These are phyloP conservation scores for Clusia tigrina DNA, from an alignment of 2,888 invertebrate genomes.

Conservation along the genomic window DNA sequence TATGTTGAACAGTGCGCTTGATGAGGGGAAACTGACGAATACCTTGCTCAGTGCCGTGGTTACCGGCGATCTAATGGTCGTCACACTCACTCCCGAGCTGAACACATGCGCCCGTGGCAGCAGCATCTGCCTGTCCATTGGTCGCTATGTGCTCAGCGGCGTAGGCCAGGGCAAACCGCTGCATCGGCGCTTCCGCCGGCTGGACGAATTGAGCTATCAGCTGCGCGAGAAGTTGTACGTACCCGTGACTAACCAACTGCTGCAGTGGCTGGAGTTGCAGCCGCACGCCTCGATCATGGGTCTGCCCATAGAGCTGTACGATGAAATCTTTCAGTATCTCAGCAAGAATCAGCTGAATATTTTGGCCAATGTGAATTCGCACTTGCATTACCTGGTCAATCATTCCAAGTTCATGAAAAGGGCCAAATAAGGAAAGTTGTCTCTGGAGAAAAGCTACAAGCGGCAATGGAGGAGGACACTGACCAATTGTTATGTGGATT, in stretches of 20 bases:
- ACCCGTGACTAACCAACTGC: conserved; percentile 68
- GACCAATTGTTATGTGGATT: too few species aligned
- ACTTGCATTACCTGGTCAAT: conserved; percentile 36
- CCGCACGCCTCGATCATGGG: conserved; percentile 62
- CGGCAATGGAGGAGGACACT: too few species aligned
- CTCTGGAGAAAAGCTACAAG: too few species aligned
- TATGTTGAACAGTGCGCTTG: conserved; percentile 16
- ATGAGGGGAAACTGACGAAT: conserved; percentile 16
- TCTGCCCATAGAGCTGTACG: conserved; percentile 54
- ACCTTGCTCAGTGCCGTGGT: conserved; percentile 49
- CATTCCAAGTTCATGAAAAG: conserved; percentile 29
- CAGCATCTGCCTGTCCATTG: conserved; percentile 56
- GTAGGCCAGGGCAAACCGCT: conserved; percentile 45
- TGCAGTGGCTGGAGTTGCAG: conserved; percentile 54
- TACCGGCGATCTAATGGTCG: conserved; percentile 54
- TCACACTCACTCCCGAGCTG: conserved; percentile 51
- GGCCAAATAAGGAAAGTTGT: too few species aligned
- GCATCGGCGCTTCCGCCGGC: conserved; percentile 50
- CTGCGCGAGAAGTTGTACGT: conserved; percentile 68
- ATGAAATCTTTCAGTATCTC: conserved; percentile 47
- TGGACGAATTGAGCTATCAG: conserved; percentile 66
- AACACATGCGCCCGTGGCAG: conserved; percentile 43
- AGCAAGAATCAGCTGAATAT: conserved; percentile 47
- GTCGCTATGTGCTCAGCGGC: conserved; percentile 54
- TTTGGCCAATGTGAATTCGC: conserved; percentile 50